Percentiles rank a stretch among this genome's conserved stretches.
Evolutionary conservation across 2,113 vertebrate species (phyloP).

Genomic region (Mohoua ochrocephala): DNA sequence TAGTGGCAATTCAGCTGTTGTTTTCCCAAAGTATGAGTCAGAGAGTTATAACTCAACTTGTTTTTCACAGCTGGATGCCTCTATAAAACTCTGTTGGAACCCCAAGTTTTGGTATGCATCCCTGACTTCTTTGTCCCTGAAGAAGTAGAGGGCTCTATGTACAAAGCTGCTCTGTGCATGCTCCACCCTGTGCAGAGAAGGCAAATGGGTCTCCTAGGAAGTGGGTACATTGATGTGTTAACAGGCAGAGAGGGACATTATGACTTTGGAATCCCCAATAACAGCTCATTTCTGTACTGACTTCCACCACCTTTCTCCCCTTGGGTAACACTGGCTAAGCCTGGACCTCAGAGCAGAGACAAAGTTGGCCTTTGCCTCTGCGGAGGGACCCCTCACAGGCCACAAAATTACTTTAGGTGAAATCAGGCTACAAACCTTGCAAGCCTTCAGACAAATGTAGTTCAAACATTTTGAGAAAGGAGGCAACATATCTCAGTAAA

Average conservation of each 20-base stretch:
- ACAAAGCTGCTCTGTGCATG: background rate
- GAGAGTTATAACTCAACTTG: background rate
- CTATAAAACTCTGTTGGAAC: background rate
- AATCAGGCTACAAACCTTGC: background rate
- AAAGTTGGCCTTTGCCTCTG: background rate
- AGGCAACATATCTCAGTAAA: background rate
- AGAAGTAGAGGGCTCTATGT: background rate
- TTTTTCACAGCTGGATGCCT: background rate
- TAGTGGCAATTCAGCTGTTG: background rate
- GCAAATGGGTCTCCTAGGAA: background rate
- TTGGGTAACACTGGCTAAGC: background rate
- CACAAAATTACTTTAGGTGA: background rate
- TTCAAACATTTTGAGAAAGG: background rate
- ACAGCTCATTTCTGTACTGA: background rate
- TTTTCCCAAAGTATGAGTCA: background rate
- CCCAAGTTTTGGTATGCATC: background rate
- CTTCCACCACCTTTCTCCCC: background rate
- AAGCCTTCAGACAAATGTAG: background rate
- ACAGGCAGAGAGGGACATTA: background rate
- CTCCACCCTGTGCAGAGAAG: background rate
- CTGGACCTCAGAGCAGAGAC: background rate
- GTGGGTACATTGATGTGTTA: background rate
- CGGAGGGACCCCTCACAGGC: rapidly evolving
- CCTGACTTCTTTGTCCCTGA: background rate
- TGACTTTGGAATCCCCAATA: background rate